Evolutionary conservation across 2,113 vertebrate species (phyloP).

Genomic region (Propithecus coquereli): DNA sequence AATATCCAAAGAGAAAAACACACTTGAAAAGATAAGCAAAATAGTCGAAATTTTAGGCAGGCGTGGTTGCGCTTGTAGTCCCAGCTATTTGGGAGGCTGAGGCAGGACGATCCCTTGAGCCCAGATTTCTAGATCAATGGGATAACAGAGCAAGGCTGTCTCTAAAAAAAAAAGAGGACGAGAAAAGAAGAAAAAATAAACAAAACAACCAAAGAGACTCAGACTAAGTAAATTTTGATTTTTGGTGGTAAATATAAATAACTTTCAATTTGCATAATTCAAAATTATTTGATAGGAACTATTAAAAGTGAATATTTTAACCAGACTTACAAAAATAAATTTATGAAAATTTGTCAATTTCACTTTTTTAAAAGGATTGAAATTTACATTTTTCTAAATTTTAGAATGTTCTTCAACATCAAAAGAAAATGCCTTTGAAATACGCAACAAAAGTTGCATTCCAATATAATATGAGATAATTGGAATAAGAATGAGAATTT

Average conservation of each 20-base stretch:
- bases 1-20: background rate
- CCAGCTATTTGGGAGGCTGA: background rate
- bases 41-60: background rate
- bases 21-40: background rate
- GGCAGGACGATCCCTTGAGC: background rate
- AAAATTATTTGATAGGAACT: slow-evolving; percentile 2
- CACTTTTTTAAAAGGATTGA: background rate
- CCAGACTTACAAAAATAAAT: background rate
- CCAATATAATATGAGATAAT: background rate
- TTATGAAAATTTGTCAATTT: background rate
- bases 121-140: background rate
- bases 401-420: background rate
- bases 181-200: background rate
- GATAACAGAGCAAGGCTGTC: background rate
- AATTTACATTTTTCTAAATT: background rate
- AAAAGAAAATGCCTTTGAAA: background rate
- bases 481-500: background rate
- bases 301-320: background rate
- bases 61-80: background rate
- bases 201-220: background rate
- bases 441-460: background rate
- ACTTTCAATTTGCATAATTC: background rate
- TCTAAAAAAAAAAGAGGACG: background rate
- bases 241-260: background rate
- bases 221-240: background rate